Evolutionary conservation across 2,113 vertebrate genomes (phyloP), one percentile per base, ranked within the genome.

Genomic region (Pristiophorus japonicus): DNA sequence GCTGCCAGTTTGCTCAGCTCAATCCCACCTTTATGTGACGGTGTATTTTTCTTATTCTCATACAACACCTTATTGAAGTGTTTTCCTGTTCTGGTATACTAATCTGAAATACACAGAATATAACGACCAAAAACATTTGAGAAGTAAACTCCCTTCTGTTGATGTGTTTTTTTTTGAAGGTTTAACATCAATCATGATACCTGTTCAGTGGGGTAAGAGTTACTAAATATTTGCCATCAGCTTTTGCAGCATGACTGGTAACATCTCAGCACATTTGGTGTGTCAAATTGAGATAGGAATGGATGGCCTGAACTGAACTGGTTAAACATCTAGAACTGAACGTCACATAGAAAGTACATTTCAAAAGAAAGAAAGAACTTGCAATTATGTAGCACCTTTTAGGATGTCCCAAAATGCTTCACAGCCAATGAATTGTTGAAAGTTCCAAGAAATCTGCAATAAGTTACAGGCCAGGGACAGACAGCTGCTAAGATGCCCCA

Each of bases 351-450:
- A 92, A 63, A 63, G n/a, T 63, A 65, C 18, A 92, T 65, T 62
- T 92, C n/a, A 62, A 92, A 90, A 7, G 88, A 92, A 90, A 7
- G 88, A 92, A 92, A 38, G 18, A 34, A 91, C 14, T 92, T 92
- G 10, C 47, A 88, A 85, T 47, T 85, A 8, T 55, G 11, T 34
- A 65, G 34, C 38, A 1, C 5, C 7, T 38, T 62, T 92, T 59
- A 22, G 88, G 59, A 63, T 20, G 5, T 38, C 6, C 88, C 59
- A 92, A 38, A 63, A 2, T 16, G n/a, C 59, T 63, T 91, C 34
- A 38, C 30, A 91, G 55, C 55, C 59, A 92, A 65, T 92, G 34
- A 91, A 63, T 62, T 91, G 38, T 20, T 81, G 59, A 18, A 63
- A 38, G 34, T 20, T 62, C 51, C n/a, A 30, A 59, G 87, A 90